Evolutionary conservation across 2,888 invertebrate genomes (phyloP).

Genomic region (Tipula helvola): DNA sequence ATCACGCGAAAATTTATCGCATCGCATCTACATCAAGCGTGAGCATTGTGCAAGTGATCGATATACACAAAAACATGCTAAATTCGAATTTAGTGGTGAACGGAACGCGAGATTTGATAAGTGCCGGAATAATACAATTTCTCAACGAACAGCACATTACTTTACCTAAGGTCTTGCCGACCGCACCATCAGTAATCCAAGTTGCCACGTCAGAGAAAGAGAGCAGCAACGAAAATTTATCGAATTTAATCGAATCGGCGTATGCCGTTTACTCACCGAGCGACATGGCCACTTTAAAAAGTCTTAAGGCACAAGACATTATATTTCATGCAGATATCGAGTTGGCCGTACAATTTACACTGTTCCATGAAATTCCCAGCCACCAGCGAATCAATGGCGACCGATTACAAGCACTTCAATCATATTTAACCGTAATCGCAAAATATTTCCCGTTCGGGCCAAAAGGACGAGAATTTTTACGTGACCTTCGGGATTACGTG

Average conservation of each 20-base stretch:
- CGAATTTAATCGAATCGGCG: background rate
- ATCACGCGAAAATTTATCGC: background rate
- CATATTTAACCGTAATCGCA: conserved; percentile 56
- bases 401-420: conserved; percentile 56
- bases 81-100: background rate
- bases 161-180: background rate
- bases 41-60: background rate
- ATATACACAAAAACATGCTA: background rate
- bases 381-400: conserved; percentile 56
- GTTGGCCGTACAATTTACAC: conserved; percentile 67
- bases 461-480: conserved; percentile 52
- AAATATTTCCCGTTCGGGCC: conserved; percentile 68
- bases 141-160: background rate
- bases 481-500: conserved; percentile 44
- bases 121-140: background rate
- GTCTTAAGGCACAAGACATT: conserved; percentile 33
- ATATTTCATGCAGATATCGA: conserved; percentile 82
- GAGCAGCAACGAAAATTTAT: background rate
- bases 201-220: background rate
- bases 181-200: background rate
- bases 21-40: background rate
- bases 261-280: background rate
- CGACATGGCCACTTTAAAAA: background rate
- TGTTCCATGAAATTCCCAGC: conserved; percentile 72
- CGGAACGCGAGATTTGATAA: background rate